These are phyloP conservation scores for Noturus placidus DNA, from an alignment of 2,113 vertebrate species.

Conservation along the genomic window DNA sequence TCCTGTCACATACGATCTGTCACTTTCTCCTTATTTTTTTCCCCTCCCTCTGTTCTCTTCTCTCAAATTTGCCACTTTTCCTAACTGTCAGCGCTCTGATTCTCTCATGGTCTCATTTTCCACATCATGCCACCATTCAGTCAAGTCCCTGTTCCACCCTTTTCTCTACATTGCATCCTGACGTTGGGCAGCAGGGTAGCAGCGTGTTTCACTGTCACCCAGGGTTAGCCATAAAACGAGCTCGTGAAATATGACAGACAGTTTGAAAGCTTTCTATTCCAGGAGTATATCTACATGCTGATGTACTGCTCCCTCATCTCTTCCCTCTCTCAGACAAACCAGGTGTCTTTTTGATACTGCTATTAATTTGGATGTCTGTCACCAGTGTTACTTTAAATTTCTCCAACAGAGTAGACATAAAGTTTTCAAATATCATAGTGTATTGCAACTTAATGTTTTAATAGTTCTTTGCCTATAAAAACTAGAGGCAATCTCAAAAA, in stretches of 20 bases:
- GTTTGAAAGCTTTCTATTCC: slow-evolving; percentile 41
- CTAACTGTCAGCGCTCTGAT: slow-evolving; percentile 22
- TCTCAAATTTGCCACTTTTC: slow-evolving; percentile 12
- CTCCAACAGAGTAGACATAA: background rate
- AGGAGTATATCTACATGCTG: slow-evolving; percentile 33
- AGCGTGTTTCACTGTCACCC: slow-evolving; percentile 42
- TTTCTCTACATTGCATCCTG: slow-evolving; percentile 21
- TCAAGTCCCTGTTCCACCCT: slow-evolving; percentile 44
- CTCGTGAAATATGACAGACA: slow-evolving; percentile 44
- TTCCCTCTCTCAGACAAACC: slow-evolving; percentile 38
- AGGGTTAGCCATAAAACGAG: slow-evolving; percentile 43
- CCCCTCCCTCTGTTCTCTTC: background rate
- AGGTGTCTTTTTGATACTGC: slow-evolving; percentile 40
- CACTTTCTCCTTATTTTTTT: background rate
- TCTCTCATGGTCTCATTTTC: slow-evolving; percentile 34
- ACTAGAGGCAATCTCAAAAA: slow-evolving; percentile 10
- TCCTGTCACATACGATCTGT: slow-evolving; percentile 6
- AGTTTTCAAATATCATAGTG: background rate
- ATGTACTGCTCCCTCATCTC: slow-evolving; percentile 34
- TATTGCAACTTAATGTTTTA: background rate
- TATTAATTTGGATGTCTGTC: slow-evolving; percentile 45
- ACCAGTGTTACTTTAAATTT: background rate
- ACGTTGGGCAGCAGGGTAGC: slow-evolving; percentile 43
- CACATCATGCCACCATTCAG: slow-evolving; percentile 32
- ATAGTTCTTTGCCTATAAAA: background rate